phyloP scores from a whole-genome alignment of 2,113 vertebrate genomes.

The Lepidothrix coronata region DNA sequence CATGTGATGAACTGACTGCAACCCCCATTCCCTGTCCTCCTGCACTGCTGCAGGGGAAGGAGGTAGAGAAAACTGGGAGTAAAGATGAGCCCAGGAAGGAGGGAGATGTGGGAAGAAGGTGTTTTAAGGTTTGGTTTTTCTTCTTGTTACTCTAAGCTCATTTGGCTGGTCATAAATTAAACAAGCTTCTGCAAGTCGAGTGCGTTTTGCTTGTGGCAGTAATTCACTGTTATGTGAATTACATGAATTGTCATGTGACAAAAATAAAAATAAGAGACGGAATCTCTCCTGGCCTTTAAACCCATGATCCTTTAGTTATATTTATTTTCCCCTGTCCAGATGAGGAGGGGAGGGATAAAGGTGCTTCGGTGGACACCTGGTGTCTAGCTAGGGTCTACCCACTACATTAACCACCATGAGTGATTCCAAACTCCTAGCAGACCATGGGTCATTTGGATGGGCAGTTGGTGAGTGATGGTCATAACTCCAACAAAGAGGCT shows the following conservation, averaged over 20 bases:
- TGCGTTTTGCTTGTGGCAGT: background rate
- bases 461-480: background rate
- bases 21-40: fast-evolving
- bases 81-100: background rate
- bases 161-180: background rate
- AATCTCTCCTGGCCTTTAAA: background rate
- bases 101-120: background rate
- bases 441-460: background rate
- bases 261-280: background rate
- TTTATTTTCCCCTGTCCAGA: background rate
- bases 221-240: background rate
- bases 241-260: background rate
- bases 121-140: background rate
- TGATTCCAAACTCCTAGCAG: background rate
- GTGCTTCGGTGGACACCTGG: background rate
- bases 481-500: fast-evolving
- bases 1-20: background rate
- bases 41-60: background rate
- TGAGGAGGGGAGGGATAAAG: background rate
- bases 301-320: background rate
- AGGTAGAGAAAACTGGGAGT: background rate
- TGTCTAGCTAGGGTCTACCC: background rate
- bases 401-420: background rate
- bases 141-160: background rate
- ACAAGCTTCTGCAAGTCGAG: fast-evolving